Conservation (phyloP, 2,113 vertebrate species). For the Phainopepla nitens region DNA sequence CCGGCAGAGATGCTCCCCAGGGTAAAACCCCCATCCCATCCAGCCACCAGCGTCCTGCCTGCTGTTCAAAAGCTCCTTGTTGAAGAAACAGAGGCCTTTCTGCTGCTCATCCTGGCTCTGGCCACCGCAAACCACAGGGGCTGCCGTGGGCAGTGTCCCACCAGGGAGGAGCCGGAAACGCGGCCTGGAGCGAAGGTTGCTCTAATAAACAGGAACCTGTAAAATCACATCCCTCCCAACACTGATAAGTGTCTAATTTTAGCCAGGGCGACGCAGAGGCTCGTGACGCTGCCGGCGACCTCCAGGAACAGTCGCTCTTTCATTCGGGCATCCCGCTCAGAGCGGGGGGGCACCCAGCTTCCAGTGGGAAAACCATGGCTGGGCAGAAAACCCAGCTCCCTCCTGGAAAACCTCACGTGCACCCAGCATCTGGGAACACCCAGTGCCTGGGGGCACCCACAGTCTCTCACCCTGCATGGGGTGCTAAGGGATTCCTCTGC, state of each 20-base stretch:
- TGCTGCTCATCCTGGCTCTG: neutral
- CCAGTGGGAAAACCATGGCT: neutral
- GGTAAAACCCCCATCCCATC: neutral
- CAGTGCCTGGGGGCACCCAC: neutral
- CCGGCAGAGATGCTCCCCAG: fast-evolving
- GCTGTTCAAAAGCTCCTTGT: neutral
- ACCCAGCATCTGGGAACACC: neutral
- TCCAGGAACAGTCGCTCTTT: constrained; percentile 56
- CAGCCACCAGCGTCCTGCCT: neutral
- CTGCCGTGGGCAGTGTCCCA: neutral
- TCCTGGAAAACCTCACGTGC: neutral
- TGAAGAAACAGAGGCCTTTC: neutral
- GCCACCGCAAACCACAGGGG: neutral
- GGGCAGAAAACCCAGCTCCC: neutral
- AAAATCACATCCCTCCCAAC: constrained; percentile 64
- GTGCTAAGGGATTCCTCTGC: neutral
- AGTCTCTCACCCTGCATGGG: fast-evolving
- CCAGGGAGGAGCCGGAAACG: neutral
- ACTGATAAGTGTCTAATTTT: constrained; percentile 65
- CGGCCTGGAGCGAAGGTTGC: neutral
- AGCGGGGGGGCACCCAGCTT: neutral
- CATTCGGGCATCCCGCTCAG: neutral
- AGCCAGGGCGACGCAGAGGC: constrained; percentile 10
- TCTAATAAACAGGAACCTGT: constrained; percentile 73
- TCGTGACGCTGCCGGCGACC: neutral